A percentile compares a stretch with the other conserved stretches of the same genome.
phyloP scores from a whole-genome alignment of 2,888 invertebrate species.

The Seladonia tumulorum region DNA sequence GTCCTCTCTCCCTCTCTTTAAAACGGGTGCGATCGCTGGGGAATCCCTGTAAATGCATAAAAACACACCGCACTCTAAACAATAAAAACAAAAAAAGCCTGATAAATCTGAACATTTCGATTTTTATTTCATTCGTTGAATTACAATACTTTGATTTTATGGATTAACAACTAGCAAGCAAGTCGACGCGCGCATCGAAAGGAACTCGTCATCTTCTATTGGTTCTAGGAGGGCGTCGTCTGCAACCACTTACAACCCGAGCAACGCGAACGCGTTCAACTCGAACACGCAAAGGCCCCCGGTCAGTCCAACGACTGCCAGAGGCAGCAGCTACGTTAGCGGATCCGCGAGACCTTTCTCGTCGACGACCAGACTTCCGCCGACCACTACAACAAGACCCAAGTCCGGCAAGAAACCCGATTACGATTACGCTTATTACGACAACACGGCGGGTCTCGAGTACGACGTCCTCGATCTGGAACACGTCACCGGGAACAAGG shows the following conservation, averaged over 20 bases:
- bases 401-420: conserved; percentile 86
- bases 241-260: conserved; percentile 79
- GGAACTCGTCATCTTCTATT: background rate
- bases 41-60: no score
- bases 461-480: conserved; percentile 84
- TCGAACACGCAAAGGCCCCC: conserved; percentile 74
- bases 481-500: conserved; percentile 80
- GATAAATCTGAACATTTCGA: background rate
- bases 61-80: no score
- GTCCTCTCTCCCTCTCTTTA: no score
- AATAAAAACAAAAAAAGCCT: no score
- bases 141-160: no score
- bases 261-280: conserved; percentile 69
- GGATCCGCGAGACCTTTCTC: conserved; percentile 82
- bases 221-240: conserved; percentile 74
- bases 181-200: no score
- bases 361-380: conserved; percentile 78
- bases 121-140: no score
- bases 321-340: conserved; percentile 81
- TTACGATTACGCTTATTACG: conserved; percentile 95
- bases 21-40: no score
- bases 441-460: conserved; percentile 86
- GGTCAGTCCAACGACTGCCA: conserved; percentile 78
- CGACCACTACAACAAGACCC: conserved; percentile 79
- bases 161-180: no score